Evolutionary conservation across 1,140 invertebrate genomes (phyloP).

Genomic region (Macrobrachium rosenbergii): DNA sequence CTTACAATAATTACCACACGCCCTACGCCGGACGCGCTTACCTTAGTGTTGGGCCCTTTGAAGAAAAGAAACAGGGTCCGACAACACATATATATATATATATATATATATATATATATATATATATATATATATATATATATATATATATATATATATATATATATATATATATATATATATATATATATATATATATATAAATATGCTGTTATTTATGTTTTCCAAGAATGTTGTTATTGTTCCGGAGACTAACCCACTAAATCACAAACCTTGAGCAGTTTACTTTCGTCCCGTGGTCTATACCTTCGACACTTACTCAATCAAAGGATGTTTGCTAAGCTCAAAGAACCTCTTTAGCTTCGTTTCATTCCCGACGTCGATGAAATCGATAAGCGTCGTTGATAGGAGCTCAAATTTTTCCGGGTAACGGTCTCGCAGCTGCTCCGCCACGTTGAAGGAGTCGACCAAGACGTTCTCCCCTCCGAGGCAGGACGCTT

Average conservation of each 20-base stretch:
- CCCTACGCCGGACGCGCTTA: too few species aligned
- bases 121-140: constrained; percentile 19
- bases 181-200: constrained; percentile 20
- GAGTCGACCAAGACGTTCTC: constrained; percentile 29
- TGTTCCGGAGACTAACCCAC: too few species aligned
- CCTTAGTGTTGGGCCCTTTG: too few species aligned
- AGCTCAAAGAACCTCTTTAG: neutral
- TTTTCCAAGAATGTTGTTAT: neutral
- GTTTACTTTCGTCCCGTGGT: too few species aligned
- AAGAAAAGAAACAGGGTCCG: too few species aligned
- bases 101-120: constrained; percentile 22
- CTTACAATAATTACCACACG: too few species aligned
- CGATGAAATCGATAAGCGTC: constrained; percentile 13
- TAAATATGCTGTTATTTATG: neutral
- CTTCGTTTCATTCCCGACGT: neutral
- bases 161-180: too few species aligned
- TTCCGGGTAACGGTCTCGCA: constrained; percentile 71
- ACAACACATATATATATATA: constrained; percentile 18
- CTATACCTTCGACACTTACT: too few species aligned
- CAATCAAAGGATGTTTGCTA: too few species aligned
- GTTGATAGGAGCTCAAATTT: neutral
- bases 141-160: constrained; percentile 19
- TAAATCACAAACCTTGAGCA: too few species aligned
- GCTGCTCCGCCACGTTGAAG: constrained; percentile 74
- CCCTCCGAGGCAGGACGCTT: neutral